These are phyloP conservation scores for Engystomops pustulosus DNA, from an alignment of 2,113 vertebrate genomes.

Conservation along the genomic window DNA sequence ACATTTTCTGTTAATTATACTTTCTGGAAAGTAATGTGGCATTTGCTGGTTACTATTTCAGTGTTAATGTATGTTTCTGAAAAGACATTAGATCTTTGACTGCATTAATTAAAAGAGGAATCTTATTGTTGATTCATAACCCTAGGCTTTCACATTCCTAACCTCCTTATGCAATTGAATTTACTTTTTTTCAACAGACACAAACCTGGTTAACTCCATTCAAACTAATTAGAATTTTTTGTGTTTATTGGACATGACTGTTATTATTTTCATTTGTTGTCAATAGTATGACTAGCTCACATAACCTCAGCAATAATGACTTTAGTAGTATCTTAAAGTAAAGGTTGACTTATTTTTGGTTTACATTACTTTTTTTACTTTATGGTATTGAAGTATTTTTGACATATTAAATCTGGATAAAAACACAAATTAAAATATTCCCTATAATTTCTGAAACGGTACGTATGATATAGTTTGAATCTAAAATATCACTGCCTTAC, in stretches of 20 bases:
- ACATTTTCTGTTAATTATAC: slow-evolving; percentile 52
- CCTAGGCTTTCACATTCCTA: not conserved
- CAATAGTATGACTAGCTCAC: too few species aligned
- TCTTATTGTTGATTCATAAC: slow-evolving; percentile 26
- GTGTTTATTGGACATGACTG: not conserved
- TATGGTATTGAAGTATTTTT: too few species aligned
- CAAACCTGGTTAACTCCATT: not conserved
- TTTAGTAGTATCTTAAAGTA: too few species aligned
- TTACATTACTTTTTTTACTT: too few species aligned
- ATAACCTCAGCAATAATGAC: too few species aligned
- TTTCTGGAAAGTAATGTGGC: slow-evolving; percentile 11
- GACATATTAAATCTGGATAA: too few species aligned
- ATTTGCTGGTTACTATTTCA: slow-evolving; percentile 12
- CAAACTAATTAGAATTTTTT: not conserved
- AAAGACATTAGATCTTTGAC: slow-evolving; percentile 42
- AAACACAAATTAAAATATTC: too few species aligned
- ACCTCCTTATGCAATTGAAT: not conserved
- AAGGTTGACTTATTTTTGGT: too few species aligned
- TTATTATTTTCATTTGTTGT: not conserved
- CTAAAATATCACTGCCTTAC: too few species aligned
- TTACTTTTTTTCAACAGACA: not conserved
- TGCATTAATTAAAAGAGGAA: slow-evolving; percentile 35
- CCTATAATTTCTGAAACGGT: too few species aligned
- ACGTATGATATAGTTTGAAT: too few species aligned
- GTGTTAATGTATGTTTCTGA: not conserved